These are phyloP conservation scores for Polyodon spathula DNA, from an alignment of 2,113 vertebrate genomes.

Conservation along the genomic window DNA sequence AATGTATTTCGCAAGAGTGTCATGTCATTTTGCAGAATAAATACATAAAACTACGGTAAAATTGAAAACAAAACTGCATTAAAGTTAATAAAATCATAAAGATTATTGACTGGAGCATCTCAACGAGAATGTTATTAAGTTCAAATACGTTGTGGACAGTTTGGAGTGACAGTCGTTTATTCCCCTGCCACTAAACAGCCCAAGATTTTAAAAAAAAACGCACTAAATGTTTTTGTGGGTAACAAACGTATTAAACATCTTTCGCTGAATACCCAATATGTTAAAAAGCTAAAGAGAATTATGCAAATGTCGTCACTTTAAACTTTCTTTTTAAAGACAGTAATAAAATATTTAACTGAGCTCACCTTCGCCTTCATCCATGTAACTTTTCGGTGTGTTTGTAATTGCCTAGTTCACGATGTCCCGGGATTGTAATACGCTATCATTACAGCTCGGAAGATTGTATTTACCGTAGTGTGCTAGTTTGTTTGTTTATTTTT, in stretches of 20 bases:
- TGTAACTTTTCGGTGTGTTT: conserved; percentile 36
- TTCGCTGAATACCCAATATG: neutral
- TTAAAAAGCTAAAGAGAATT: neutral
- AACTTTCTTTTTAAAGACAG: neutral
- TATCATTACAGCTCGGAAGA: too few relatives aligned
- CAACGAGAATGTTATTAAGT: neutral
- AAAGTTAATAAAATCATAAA: neutral
- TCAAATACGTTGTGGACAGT: too few relatives aligned
- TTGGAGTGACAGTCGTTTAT: too few relatives aligned
- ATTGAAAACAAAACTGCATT: too few relatives aligned
- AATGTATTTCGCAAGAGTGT: too few relatives aligned
- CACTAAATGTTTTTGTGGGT: too few relatives aligned
- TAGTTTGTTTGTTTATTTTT: too few relatives aligned
- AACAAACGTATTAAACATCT: neutral
- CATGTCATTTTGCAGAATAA: neutral
- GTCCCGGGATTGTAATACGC: conserved; percentile 24
- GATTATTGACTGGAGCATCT: too few relatives aligned
- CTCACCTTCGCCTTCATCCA: conserved; percentile 61
- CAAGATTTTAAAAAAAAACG: too few relatives aligned
- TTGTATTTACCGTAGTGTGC: too few relatives aligned
- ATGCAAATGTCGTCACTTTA: neutral
- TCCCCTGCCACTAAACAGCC: too few relatives aligned
- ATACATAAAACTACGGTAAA: too few relatives aligned
- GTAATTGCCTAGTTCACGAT: conserved; percentile 26
- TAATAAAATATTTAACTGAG: neutral